Evolutionary conservation across 2,888 invertebrate genomes (phyloP), one percentile per base, ranked within the genome.

Genomic region (Euproctis similis): DNA sequence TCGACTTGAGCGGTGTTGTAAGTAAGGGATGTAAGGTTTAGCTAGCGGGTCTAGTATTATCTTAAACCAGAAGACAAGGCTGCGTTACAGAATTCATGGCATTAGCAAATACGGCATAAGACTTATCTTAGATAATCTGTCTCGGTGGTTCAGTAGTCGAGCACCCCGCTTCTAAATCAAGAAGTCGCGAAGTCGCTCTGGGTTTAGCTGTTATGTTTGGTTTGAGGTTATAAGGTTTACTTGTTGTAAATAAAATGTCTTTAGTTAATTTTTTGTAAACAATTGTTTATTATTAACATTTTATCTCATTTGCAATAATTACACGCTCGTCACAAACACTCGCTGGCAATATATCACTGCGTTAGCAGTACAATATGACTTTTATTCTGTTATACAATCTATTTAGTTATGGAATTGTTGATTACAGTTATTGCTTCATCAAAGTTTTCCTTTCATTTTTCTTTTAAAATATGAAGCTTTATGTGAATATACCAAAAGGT

Each of bases 221-320:
- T n/a, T n/a, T n/a, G n/a, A n/a, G n/a, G n/a, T n/a, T n/a, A n/a
- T n/a, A n/a, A n/a, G n/a, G n/a, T n/a, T n/a, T n/a, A n/a, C n/a
- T 14, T 27, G 24, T 26, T 29, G 21, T 46, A 67, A 81, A 71
- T 67, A 53, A 82, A 80, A 80, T 66, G 36, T 54, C 36, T 41
- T 39, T 38, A 46, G 46, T 19, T 73, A 72, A 78, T 84, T 77
- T 85, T 85, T 85, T 84, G 82, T 85, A 85, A 85, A 85, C 85
- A 85, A 85, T 84, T 85, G 82, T 85, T 84, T 84, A 82, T 85
- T 85, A 85, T 85, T 85, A 85, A 85, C 84, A 84, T 85, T 80
- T 84, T 84, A 84, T 76, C 75, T 73, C 37, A 67, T 62, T 70
- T 71, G 73, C 75, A 73, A 69, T 66, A 69, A 62, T 71, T 65